Percentiles rank a stretch among this genome's conserved stretches.
These are phyloP conservation scores for Atrichornis clamosus DNA, from an alignment of 2,113 vertebrate genomes.

Conservation along the genomic window DNA sequence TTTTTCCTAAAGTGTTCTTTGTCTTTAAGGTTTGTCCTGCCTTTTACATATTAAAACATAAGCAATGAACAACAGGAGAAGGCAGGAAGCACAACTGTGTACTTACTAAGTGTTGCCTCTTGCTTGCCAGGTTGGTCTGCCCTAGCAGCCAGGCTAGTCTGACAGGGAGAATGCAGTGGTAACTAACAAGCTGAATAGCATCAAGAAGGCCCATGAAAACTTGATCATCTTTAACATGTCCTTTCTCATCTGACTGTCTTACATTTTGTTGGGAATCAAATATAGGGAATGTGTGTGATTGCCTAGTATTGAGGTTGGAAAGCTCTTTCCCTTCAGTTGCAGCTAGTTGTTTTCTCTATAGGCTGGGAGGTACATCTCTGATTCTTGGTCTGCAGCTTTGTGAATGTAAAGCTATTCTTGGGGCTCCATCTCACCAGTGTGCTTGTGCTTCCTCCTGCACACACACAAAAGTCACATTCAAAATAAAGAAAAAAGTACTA, in stretches of 20 bases:
- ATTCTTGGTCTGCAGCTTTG: neutral
- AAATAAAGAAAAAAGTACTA: neutral
- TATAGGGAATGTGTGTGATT: neutral
- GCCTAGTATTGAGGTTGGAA: neutral
- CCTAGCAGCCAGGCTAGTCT: neutral
- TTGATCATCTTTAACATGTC: neutral
- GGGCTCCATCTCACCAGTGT: neutral
- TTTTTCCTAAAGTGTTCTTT: neutral
- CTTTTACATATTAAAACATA: neutral
- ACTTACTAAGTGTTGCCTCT: neutral
- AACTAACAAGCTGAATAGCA: neutral
- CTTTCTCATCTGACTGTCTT: neutral
- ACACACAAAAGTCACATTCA: neutral
- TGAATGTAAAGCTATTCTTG: neutral
- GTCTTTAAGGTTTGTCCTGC: neutral
- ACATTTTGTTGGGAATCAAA: neutral
- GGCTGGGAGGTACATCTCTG: rapidly evolving
- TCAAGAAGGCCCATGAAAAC: neutral
- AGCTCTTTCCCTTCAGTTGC: neutral
- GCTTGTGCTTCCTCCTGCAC: neutral
- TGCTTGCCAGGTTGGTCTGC: neutral
- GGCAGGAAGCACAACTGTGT: neutral
- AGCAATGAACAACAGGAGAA: neutral
- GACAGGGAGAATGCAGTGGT: neutral
- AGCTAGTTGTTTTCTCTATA: neutral